Base-by-base conservation (phyloP, 2,888 invertebrate species). In the Caenorhabditis sp. region DNA sequence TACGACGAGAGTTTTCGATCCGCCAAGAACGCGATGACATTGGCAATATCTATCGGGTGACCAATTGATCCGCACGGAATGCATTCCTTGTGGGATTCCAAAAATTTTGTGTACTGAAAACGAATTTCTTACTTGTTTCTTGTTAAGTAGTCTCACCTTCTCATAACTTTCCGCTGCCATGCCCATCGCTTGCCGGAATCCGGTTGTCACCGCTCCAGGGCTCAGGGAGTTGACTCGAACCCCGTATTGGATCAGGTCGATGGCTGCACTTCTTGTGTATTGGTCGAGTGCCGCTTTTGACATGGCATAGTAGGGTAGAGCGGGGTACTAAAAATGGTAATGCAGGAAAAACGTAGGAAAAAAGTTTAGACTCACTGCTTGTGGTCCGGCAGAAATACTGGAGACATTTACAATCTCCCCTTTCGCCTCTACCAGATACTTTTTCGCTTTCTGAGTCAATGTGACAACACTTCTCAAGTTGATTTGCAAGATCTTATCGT, bases 201-300 rank as follows among this genome's bases (percentile, higher is more conserved):
- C 58, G 10, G 58, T 59, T 12, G 6, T 2, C n/a, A 59, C 58
- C 7, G 19, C 58, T 35, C 58, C 58, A 59, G 58, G 58, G 35
- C 58, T 84, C 22, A 80, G 35, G n/a, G 58, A 59, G 35, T 59
- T 59, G 22, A 59, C 58, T 31, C 58, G n/a, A 19, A 59, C 35
- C 4, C 58, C 58, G 10, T 81, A 41, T 12, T 59, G 26, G 19
- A 81, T 75, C 1, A 73, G 59, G 14, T 74, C 61, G 19, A 75
- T 54, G 12, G 81, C 81, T 3, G 59, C 54, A 44, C 68, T 49
- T 61, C 64, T 69, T 2, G 82, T 82, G 22, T 26, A 73, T 24
- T 82, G 82, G 38, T 70, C 76, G 5, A 82, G 14, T 26, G 77
- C 82, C 35, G 82, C 70, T 24, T 82, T 82, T 8, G 82, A 38